A percentile compares a stretch with the other conserved stretches of the same genome.
Evolutionary conservation across 2,797 vertebrate genomes (phyloP).

Genomic region (Takifugu ocellatus): DNA sequence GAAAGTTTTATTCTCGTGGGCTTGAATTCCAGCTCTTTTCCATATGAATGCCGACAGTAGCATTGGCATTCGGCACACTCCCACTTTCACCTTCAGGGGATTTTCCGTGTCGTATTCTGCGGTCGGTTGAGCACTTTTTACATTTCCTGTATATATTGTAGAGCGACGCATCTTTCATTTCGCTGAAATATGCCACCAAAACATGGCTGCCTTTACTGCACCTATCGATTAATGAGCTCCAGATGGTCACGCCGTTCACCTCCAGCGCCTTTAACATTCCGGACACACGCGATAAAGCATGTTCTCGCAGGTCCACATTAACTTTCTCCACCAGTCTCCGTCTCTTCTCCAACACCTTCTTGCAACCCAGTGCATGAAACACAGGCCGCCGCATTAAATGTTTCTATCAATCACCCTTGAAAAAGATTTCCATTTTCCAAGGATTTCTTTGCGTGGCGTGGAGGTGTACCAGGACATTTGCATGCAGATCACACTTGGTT

Average conservation of each 20-base stretch:
- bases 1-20: background rate
- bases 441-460: constrained; percentile 43
- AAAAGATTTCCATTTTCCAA: constrained; percentile 50
- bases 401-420: constrained; percentile 63
- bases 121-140: background rate
- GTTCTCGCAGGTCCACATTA: constrained; percentile 26
- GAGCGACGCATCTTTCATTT: constrained; percentile 7
- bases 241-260: constrained; percentile 50
- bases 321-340: constrained; percentile 32
- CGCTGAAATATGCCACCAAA: constrained; percentile 7
- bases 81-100: constrained; percentile 5
- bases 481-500: constrained; percentile 62
- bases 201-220: constrained; percentile 13
- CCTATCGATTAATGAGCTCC: constrained; percentile 30
- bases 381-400: constrained; percentile 45
- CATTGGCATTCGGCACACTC: background rate
- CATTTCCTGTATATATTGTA: background rate
- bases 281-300: constrained; percentile 38
- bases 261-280: constrained; percentile 59
- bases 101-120: background rate
- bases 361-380: constrained; percentile 48
- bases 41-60: constrained; percentile 8
- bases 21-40: constrained; percentile 3
- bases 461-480: constrained; percentile 50
- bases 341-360: background rate